These are phyloP conservation scores for Drosophila saltans DNA, from an alignment of 1,140 invertebrate genomes.

Conservation along the genomic window DNA sequence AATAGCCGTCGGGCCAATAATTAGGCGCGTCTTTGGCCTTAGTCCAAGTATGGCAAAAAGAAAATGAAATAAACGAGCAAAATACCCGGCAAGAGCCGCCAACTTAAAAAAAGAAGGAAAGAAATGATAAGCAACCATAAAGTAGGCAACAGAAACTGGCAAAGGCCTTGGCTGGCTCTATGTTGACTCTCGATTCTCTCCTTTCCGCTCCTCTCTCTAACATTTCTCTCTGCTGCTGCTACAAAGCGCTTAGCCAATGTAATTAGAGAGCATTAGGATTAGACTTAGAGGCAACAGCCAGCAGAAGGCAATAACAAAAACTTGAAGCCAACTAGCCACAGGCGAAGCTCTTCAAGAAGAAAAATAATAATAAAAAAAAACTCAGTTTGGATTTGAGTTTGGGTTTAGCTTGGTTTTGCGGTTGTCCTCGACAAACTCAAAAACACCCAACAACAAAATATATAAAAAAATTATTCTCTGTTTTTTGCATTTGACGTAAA, in stretches of 20 bases:
- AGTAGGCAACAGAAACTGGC: slow-evolving; percentile 60
- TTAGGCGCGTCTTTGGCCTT: slow-evolving; percentile 59
- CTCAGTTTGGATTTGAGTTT: slow-evolving; percentile 5
- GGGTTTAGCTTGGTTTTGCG: slow-evolving; percentile 13
- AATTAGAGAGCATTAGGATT: slow-evolving; percentile 80
- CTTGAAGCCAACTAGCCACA: slow-evolving; percentile 44
- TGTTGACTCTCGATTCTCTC: slow-evolving; percentile 31
- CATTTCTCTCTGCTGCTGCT: neutral
- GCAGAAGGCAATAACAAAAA: slow-evolving; percentile 50
- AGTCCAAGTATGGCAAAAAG: slow-evolving; percentile 23
- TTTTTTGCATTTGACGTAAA: slow-evolving; percentile 62
- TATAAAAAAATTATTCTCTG: slow-evolving; percentile 20
- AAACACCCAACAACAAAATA: slow-evolving; percentile 32
- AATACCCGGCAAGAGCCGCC: neutral
- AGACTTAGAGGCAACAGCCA: slow-evolving; percentile 51
- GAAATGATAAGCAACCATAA: slow-evolving; percentile 68
- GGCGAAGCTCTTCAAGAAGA: slow-evolving; percentile 14
- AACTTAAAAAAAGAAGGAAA: slow-evolving; percentile 28
- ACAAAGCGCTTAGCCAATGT: slow-evolving; percentile 51
- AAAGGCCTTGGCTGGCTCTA: slow-evolving; percentile 28
- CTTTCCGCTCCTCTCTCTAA: neutral
- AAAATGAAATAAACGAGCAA: slow-evolving; percentile 25
- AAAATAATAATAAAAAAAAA: neutral
- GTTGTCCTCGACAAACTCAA: slow-evolving; percentile 18
- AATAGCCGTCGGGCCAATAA: slow-evolving; percentile 61